Conservation (phyloP, 2,888 invertebrate species). For the Pycnomerus fuliginosus region DNA sequence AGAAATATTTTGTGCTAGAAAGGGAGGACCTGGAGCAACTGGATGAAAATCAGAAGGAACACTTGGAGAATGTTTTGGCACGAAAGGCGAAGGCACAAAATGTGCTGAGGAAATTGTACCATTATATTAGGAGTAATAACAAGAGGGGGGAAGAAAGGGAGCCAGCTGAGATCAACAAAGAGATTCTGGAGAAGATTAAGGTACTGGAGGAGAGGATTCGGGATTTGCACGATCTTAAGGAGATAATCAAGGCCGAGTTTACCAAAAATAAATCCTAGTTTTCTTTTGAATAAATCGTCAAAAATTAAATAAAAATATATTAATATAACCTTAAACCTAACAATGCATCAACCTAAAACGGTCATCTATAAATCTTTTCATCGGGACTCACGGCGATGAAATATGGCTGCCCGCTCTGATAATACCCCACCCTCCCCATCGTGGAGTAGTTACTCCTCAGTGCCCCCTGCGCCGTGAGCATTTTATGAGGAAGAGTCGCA, state of each 20-base stretch:
- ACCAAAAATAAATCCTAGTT: neutral
- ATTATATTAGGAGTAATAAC: neutral
- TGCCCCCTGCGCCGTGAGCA: slow-evolving; percentile 56
- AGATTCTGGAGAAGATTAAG: neutral
- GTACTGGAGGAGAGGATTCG: neutral
- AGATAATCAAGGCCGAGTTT: neutral
- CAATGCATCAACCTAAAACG: slow-evolving; percentile 5
- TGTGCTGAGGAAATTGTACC: neutral
- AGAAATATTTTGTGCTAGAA: neutral
- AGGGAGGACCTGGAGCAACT: neutral
- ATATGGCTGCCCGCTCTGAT: slow-evolving; percentile 57
- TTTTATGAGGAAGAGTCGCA: slow-evolving; percentile 58
- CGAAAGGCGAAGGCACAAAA: neutral
- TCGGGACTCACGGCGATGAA: slow-evolving; percentile 62
- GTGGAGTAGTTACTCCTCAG: slow-evolving; percentile 60
- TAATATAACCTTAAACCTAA: slow-evolving; percentile 2
- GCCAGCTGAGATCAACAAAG: neutral
- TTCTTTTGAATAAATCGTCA: neutral
- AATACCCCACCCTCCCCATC: slow-evolving; percentile 62
- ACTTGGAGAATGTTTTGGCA: slow-evolving; percentile 4
- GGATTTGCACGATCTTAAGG: neutral
- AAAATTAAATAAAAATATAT: slow-evolving; percentile 1
- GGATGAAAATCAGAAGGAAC: slow-evolving; percentile 2
- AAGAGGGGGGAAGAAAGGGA: neutral
- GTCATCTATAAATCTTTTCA: slow-evolving; percentile 62